Conservation (phyloP, 2,888 invertebrate genomes). For the Tholera decimalis region DNA sequence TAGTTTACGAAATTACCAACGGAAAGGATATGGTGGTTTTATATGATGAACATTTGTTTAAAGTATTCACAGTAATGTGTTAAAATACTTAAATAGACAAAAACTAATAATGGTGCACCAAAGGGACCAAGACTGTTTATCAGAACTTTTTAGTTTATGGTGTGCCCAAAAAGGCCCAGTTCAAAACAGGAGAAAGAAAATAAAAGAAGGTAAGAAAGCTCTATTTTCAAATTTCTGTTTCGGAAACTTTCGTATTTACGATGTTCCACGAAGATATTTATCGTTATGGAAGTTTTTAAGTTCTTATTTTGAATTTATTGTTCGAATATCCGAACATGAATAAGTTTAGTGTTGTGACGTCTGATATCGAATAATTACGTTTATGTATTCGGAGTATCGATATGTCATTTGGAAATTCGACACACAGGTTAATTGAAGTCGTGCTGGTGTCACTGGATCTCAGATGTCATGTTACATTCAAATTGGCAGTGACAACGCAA, state of each 20-base stretch:
- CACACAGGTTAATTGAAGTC: constrained; percentile 62
- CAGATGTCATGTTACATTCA: constrained; percentile 61
- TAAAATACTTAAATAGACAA: constrained; percentile 32
- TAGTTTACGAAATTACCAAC: not conserved
- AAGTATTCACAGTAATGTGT: not conserved
- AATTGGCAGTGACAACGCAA: constrained; percentile 56
- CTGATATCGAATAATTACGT: constrained; percentile 30
- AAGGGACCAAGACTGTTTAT: constrained; percentile 80
- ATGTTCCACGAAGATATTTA: constrained; percentile 42
- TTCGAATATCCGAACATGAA: constrained; percentile 27
- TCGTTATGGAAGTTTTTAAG: constrained; percentile 46
- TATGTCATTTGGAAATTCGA: constrained; percentile 42
- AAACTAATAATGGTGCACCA: constrained; percentile 84
- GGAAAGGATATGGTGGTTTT: not conserved
- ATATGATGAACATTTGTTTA: not conserved
- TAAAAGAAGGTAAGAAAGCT: constrained; percentile 75
- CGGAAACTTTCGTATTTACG: constrained; percentile 49
- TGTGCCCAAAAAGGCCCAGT: constrained; percentile 78
- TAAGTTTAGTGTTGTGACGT: constrained; percentile 40
- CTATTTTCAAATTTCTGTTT: constrained; percentile 50
- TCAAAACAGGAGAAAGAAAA: constrained; percentile 66
- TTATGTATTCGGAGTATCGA: constrained; percentile 18
- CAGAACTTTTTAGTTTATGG: constrained; percentile 79
- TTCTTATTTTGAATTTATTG: constrained; percentile 57
- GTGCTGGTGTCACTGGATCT: constrained; percentile 54